These are phyloP conservation scores for Acrossocheilus fasciatus DNA, from an alignment of 2,797 vertebrate species.

Conservation along the genomic window DNA sequence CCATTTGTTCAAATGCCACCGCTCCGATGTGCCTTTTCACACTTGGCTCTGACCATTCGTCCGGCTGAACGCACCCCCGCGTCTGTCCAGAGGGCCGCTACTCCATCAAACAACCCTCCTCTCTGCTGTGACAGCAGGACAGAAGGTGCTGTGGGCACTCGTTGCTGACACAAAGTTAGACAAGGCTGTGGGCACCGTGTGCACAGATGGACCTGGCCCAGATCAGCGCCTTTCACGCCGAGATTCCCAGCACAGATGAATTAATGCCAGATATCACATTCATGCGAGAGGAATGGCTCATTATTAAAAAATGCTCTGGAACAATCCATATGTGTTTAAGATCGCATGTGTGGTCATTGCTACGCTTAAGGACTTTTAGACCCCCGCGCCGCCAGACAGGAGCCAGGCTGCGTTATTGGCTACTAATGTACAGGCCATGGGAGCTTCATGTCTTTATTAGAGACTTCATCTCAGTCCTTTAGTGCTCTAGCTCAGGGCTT, in stretches of 20 bases:
- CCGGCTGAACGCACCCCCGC: constrained; percentile 35
- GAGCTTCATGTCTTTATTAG: constrained; percentile 16
- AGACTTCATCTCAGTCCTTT: not conserved
- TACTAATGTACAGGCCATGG: constrained; percentile 23
- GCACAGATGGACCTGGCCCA: constrained; percentile 53
- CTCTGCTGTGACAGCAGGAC: constrained; percentile 49
- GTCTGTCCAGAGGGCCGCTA: constrained; percentile 48
- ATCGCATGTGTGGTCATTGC: not conserved
- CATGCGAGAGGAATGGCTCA: constrained; percentile 16
- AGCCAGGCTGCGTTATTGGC: not conserved
- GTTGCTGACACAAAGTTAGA: constrained; percentile 40
- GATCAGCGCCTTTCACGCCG: constrained; percentile 16
- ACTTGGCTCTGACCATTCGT: constrained; percentile 48
- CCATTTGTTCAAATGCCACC: constrained; percentile 51
- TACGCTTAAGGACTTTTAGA: constrained; percentile 5
- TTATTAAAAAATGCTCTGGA: constrained; percentile 30
- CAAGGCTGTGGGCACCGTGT: constrained; percentile 35
- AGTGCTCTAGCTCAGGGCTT: not conserved
- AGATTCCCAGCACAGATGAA: constrained; percentile 45
- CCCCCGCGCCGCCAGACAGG: constrained; percentile 5
- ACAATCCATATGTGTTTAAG: constrained; percentile 27
- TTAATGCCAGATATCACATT: constrained; percentile 41
- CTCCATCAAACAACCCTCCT: constrained; percentile 39
- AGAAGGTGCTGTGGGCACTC: constrained; percentile 45
- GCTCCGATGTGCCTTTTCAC: constrained; percentile 33